phyloP scores from a whole-genome alignment of 1,140 invertebrate species.

The Mercenaria mercenaria region DNA sequence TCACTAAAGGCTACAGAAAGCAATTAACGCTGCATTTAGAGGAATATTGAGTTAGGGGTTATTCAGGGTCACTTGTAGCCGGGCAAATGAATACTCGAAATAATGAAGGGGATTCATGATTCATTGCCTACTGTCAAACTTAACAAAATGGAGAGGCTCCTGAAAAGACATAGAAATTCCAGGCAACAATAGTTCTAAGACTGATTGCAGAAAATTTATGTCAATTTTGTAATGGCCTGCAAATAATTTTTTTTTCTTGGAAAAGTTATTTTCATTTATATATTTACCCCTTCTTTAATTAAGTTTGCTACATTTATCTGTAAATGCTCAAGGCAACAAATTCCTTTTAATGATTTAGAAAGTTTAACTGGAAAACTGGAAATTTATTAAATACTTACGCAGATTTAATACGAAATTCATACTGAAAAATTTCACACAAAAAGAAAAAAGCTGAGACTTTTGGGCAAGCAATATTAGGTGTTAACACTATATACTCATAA shows the following conservation, averaged over 20 bases:
- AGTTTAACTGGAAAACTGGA: too few relatives aligned
- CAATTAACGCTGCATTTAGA: constrained; percentile 64
- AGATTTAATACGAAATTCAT: too few relatives aligned
- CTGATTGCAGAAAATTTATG: background rate
- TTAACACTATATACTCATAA: too few relatives aligned
- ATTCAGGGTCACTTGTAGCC: constrained; percentile 54
- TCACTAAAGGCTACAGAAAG: background rate
- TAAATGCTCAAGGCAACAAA: too few relatives aligned
- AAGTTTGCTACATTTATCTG: too few relatives aligned
- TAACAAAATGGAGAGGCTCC: constrained; percentile 8
- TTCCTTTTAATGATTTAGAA: too few relatives aligned
- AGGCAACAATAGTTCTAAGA: background rate
- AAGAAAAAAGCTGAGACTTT: too few relatives aligned
- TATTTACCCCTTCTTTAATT: too few relatives aligned
- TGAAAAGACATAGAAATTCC: constrained; percentile 27
- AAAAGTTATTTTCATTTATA: background rate
- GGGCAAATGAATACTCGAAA: constrained; percentile 32
- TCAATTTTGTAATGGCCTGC: background rate
- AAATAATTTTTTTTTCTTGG: background rate
- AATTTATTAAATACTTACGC: too few relatives aligned
- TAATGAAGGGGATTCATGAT: constrained; percentile 44
- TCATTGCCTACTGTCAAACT: constrained; percentile 51
- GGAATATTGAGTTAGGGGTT: constrained; percentile 57
- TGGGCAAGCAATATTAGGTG: too few relatives aligned
- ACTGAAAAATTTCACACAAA: too few relatives aligned